Evolutionary conservation across 2,797 vertebrate genomes (phyloP), one percentile per base, ranked within the genome.

Genomic region (Falco berigora): DNA sequence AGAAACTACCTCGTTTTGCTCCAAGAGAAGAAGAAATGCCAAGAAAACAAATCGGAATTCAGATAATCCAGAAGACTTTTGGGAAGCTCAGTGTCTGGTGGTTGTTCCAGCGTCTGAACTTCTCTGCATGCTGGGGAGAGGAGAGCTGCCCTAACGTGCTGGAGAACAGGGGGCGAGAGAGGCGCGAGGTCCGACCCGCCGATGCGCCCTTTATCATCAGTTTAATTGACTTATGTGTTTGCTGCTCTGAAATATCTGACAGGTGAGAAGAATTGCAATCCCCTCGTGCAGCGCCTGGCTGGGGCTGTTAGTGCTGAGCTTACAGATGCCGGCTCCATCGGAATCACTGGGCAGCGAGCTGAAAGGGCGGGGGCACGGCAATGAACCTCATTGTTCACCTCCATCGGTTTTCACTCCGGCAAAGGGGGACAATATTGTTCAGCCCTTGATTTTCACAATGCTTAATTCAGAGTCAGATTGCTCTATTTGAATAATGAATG

Each of bases 161-260:
- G 79, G 38, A 62, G 66, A 22, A 2, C 34, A 4, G 61, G 71
- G 38, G 56, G 9, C 16, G 50, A 22, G 72, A 49, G 55, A 53
- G 40, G 61, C 34, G 72, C 5, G 0, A 36, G 30, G 9, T 28
- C 25, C 0, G 2, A 24, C 22, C 12, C 0, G 1, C 16, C 0
- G 0, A 13, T 1, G 6, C 16, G 82, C 15, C 64, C 53, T 50
- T 49, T 56, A 23, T 8, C 73, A 18, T n/a, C 19, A 4, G 3
- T 50, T 53, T 32, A 12, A 24, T 22, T 24, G 59, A 12, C 14
- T 36, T 25, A 10, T 0, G 5, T 4, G 14, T 36, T 36, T 25
- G 25, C 46, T 34, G 47, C 52, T 61, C 27, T 6, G 7, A 12
- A n/a, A 28, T 12, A 6, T 1, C 52, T 7, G 56, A 0, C 20